phyloP scores from a whole-genome alignment of 1,140 invertebrate species.

The Anoplolepis gracilipes region DNA sequence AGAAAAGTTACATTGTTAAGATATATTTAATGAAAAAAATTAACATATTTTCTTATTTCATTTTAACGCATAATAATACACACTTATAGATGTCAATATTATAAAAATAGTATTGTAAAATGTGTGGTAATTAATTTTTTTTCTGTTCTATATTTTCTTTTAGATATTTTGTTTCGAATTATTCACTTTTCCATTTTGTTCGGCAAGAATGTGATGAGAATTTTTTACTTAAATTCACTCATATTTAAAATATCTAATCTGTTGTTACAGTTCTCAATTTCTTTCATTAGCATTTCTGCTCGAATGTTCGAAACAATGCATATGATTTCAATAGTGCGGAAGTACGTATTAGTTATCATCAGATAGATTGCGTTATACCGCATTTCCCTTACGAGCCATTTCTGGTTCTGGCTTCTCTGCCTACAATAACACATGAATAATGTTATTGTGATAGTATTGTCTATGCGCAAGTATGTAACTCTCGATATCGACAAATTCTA shows the following conservation, averaged over 20 bases:
- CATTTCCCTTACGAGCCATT: constrained; percentile 63
- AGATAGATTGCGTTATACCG: constrained; percentile 21
- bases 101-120: background rate
- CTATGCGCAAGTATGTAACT: background rate
- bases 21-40: background rate
- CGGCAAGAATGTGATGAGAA: constrained; percentile 5
- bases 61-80: background rate
- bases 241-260: constrained; percentile 2
- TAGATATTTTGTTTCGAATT: background rate
- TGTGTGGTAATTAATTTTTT: background rate
- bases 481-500: background rate
- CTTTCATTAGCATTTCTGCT: constrained; percentile 56
- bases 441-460: background rate
- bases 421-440: constrained; percentile 57
- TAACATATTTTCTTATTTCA: background rate
- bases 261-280: constrained; percentile 27
- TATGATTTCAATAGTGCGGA: constrained; percentile 51
- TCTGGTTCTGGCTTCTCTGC: constrained; percentile 32
- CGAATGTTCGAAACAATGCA: constrained; percentile 57
- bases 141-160: background rate
- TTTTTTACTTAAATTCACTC: constrained; percentile 1
- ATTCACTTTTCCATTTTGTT: background rate
- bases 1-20: background rate
- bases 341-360: constrained; percentile 61
- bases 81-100: background rate